A percentile compares a stretch with the other conserved stretches of the same genome.
Evolutionary conservation across 2,113 vertebrate genomes (phyloP).

Genomic region (Odocoileus virginianus): DNA sequence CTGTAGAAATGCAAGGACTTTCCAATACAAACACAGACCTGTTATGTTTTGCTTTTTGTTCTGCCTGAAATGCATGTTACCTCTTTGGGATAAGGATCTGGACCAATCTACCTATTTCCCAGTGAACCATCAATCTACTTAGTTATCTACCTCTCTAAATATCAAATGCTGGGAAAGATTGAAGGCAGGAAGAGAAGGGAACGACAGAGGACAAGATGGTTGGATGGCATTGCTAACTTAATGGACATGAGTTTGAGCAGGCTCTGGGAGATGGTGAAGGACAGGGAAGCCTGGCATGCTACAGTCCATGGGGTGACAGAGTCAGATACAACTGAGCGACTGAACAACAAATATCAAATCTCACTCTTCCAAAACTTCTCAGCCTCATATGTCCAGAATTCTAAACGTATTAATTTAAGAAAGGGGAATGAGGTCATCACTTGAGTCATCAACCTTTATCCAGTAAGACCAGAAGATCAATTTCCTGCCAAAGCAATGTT

Average conservation of each 20-base stretch:
- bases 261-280: background rate
- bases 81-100: background rate
- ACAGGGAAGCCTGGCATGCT: background rate
- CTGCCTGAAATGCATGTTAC: background rate
- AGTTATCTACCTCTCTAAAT: background rate
- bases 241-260: background rate
- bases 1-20: background rate
- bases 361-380: background rate
- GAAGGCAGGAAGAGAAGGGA: background rate
- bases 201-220: background rate
- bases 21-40: background rate
- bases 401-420: slow-evolving; percentile 1
- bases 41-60: background rate
- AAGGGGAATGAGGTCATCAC: background rate
- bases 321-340: background rate
- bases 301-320: background rate
- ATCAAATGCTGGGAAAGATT: background rate
- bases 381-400: background rate
- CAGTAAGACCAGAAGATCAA: background rate
- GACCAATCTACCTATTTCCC: background rate
- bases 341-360: background rate
- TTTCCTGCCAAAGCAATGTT: background rate
- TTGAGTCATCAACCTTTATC: background rate
- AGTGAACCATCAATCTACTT: background rate
- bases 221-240: background rate